phyloP scores from a whole-genome alignment of 2,797 vertebrate genomes.

The Manis crassicaudata region DNA sequence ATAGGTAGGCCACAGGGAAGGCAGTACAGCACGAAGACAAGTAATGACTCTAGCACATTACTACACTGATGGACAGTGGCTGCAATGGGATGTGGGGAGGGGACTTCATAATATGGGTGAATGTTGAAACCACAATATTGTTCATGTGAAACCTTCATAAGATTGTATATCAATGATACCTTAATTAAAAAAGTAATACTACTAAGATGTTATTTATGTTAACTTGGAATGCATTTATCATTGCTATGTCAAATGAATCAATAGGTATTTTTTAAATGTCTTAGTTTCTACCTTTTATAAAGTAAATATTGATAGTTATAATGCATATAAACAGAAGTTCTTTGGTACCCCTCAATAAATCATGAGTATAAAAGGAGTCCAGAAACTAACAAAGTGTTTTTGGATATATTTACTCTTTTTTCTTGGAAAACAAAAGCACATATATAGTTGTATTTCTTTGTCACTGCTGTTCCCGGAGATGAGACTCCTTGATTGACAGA shows the following conservation, averaged over 20 bases:
- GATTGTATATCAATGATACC: too few relatives aligned
- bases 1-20: too few relatives aligned
- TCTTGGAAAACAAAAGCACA: not conserved
- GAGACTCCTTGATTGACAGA: not conserved
- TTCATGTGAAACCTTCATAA: too few relatives aligned
- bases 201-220: not conserved
- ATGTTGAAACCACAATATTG: too few relatives aligned
- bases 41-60: too few relatives aligned
- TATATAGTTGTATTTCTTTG: not conserved
- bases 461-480: not conserved
- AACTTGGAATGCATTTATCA: not conserved
- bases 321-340: not conserved
- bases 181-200: too few relatives aligned
- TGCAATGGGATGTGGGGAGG: too few relatives aligned
- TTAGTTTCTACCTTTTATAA: conserved; percentile 3
- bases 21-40: too few relatives aligned
- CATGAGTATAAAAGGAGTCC: not conserved
- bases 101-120: too few relatives aligned
- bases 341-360: not conserved
- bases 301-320: not conserved
- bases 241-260: not conserved
- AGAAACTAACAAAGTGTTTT: not conserved
- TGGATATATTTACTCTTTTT: conserved; percentile 5
- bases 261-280: not conserved
- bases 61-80: too few relatives aligned